Evolutionary conservation across 2,797 vertebrate species (phyloP).

Genomic region (Thamnophis elegans): DNA sequence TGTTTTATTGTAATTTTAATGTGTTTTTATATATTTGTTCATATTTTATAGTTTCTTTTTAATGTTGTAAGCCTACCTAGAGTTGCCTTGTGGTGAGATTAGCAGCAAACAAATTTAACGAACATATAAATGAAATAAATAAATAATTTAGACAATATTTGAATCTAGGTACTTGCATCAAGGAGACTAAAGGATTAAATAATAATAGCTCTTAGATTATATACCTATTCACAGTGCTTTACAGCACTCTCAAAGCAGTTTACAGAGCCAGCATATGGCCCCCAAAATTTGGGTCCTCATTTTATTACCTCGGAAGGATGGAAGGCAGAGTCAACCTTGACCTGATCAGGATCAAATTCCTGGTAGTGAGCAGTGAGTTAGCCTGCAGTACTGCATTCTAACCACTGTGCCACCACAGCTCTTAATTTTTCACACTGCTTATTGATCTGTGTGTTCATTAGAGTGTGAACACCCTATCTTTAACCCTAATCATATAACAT

Average conservation of each 20-base stretch:
- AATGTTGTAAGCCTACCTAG: not conserved
- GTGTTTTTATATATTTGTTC: not conserved
- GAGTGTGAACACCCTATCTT: not conserved
- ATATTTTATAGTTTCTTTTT: not conserved
- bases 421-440: not conserved
- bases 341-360: not conserved
- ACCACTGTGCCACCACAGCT: not conserved
- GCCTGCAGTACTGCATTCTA: not conserved
- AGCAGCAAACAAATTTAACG: too few species aligned
- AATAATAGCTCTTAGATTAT: too few species aligned
- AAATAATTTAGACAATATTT: too few species aligned
- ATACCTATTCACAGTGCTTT: not conserved
- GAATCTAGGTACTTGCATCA: too few species aligned
- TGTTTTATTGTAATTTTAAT: not conserved
- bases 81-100: not conserved
- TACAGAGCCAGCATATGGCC: not conserved
- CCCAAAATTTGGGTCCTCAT: not conserved
- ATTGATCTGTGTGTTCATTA: not conserved
- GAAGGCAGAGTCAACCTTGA: not conserved
- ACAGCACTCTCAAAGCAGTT: not conserved
- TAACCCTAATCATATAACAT: not conserved
- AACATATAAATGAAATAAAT: too few species aligned
- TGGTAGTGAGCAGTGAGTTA: not conserved
- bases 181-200: too few species aligned
- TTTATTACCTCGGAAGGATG: not conserved